Evolutionary conservation across 1,140 invertebrate genomes (phyloP), one percentile per base, ranked within the genome.

Genomic region (Drosophila miranda): DNA sequence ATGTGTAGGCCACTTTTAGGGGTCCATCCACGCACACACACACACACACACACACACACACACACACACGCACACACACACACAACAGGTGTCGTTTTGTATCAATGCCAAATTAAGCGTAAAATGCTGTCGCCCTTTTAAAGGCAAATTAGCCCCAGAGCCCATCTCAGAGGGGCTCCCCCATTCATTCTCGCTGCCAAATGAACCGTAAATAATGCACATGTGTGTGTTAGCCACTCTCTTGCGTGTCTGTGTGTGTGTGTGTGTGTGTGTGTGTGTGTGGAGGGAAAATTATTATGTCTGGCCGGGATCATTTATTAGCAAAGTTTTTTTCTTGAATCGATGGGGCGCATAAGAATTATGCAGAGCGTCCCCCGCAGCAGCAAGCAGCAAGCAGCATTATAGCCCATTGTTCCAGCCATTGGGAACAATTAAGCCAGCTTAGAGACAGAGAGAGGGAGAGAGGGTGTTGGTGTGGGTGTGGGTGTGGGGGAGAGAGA

Each of bases 21-120:
- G 68, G 13, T 34, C 11, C 6, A 23, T 38, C 16, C 51, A 43
- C 38, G 52, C 13, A 19, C 19, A 14, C 14, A 19, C 28, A 53
- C 42, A n/a, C 13, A 46, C 16, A 44, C 11, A 43, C 6, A 30
- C 45, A 23, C 45, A 43, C 38, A 52, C 14, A 19, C 19, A 9
- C 14, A 26, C 38, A 53, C 42, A n/a, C 13, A 46, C 16, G 38
- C 42, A 14, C 6, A 44, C 45, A 34, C 2, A 43, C 3, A 23
- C 9, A 71, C 71, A 75, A 75, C 72, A 75, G 72, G 71, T 75
- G 72, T 74, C 41, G 46, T 52, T 58, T 4, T 11, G 14, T 83
- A 74, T 78, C 75, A 79, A 75, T 84, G 75, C 51, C 62, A 84
- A 83, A 83, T 84, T 84, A 83, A 83, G 79, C 79, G 79, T 84